phyloP scores from a whole-genome alignment of 2,888 invertebrate species.

The Stenodema calcarata region DNA sequence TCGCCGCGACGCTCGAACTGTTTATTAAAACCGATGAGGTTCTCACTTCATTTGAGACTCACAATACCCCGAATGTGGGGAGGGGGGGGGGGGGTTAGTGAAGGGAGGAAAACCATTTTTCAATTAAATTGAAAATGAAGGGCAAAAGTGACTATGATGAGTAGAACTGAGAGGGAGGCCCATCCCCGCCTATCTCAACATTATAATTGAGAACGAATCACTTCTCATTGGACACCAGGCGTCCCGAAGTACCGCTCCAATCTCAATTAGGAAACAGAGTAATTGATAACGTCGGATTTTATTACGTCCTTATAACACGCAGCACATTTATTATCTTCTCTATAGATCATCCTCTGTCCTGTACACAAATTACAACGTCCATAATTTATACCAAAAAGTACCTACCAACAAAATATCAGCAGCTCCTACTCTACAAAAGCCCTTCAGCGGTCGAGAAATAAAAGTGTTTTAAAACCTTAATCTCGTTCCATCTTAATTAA shows the following conservation, averaged over 20 bases:
- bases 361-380: too few relatives aligned
- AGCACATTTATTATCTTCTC: too few relatives aligned
- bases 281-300: constrained; percentile 20
- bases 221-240: not conserved
- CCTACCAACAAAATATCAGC: too few relatives aligned
- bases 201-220: not conserved
- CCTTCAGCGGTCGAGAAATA: too few relatives aligned
- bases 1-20: not conserved
- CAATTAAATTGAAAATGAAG: not conserved
- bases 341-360: too few relatives aligned
- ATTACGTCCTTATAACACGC: constrained; percentile 7
- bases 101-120: not conserved
- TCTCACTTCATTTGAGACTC: not conserved
- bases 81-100: not conserved
- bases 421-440: too few relatives aligned
- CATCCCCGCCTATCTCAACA: not conserved
- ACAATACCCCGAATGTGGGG: not conserved
- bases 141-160: not conserved
- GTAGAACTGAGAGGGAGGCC: not conserved
- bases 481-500: too few relatives aligned
- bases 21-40: not conserved
- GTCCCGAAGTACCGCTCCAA: not conserved
- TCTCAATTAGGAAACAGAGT: constrained; percentile 17
- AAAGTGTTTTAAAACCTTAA: too few relatives aligned
- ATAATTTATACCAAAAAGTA: too few relatives aligned